Evolutionary conservation across 2,888 invertebrate species (phyloP).

Genomic region (Lepas anatifera): DNA sequence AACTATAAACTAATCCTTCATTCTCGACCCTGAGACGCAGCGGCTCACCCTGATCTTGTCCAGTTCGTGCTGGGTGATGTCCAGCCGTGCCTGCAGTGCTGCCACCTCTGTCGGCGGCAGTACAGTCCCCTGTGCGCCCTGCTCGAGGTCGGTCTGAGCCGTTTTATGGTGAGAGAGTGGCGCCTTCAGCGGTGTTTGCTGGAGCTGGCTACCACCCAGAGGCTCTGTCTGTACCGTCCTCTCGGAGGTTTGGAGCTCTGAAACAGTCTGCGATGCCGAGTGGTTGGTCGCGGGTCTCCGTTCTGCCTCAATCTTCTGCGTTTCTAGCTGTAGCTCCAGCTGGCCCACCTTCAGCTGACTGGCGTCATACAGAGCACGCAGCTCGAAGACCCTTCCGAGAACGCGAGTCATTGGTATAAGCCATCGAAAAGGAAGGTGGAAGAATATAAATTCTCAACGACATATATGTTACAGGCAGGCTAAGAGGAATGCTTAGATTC

Average conservation of each 20-base stretch:
- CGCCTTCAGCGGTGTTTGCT: not conserved
- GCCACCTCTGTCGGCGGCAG: conserved; percentile 52
- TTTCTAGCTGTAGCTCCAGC: conserved; percentile 58
- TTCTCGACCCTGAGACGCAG: no score
- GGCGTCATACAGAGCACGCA: conserved; percentile 38
- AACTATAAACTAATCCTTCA: no score
- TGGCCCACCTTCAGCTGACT: conserved; percentile 52
- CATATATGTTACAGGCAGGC: no score
- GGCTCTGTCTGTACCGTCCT: conserved; percentile 70
- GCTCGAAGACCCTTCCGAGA: conserved; percentile 52
- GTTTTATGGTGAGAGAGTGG: no score
- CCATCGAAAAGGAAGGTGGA: no score
- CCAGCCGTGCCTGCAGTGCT: conserved; percentile 53
- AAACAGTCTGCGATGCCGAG: no score
- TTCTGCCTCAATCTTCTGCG: conserved; percentile 55
- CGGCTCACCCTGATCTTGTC: not conserved
- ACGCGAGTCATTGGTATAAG: no score
- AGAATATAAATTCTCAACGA: no score
- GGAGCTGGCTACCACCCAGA: not conserved
- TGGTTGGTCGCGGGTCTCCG: conserved; percentile 53
- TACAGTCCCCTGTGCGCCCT: not conserved
- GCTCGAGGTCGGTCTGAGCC: no score
- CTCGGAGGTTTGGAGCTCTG: conserved; percentile 72
- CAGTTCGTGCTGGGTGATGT: not conserved
- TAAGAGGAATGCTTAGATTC: no score